phyloP scores from a whole-genome alignment of 2,113 vertebrate genomes.

The Pungitius pungitius region DNA sequence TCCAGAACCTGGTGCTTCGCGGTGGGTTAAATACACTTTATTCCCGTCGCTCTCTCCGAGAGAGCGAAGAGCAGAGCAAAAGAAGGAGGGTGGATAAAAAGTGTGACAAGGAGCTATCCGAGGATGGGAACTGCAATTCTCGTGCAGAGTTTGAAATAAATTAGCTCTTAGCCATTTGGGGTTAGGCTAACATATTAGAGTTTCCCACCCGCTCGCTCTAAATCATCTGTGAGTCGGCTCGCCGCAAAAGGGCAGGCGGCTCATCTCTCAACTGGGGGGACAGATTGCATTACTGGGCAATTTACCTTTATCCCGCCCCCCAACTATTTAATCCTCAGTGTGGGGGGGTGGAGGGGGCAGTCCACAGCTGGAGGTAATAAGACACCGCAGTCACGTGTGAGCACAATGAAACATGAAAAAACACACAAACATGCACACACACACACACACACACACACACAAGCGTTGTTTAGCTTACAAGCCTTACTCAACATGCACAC shows the following conservation, averaged over 20 bases:
- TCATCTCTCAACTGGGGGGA: constrained; percentile 74
- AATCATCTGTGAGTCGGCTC: constrained; percentile 71
- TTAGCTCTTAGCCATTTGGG: constrained; percentile 75
- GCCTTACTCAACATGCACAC: background rate
- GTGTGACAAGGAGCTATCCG: background rate
- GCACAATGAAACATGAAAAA: constrained; percentile 52
- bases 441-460: constrained; percentile 33
- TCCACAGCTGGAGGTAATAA: constrained; percentile 42
- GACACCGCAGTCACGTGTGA: constrained; percentile 42
- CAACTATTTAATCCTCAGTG: constrained; percentile 71
- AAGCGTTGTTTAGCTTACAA: constrained; percentile 3
- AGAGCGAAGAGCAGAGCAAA: constrained; percentile 15
- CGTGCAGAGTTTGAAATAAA: constrained; percentile 72
- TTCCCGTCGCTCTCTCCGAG: constrained; percentile 1
- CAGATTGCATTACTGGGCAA: constrained; percentile 80
- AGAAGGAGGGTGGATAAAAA: background rate
- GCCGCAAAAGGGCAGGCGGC: constrained; percentile 74
- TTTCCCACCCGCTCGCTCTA: constrained; percentile 77
- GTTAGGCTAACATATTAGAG: constrained; percentile 82
- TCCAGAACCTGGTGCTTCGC: constrained; percentile 26
- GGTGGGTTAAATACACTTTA: constrained; percentile 43
- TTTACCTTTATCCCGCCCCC: constrained; percentile 72
- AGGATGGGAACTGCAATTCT: constrained; percentile 69
- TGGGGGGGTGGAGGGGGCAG: constrained; percentile 36
- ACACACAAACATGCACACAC: constrained; percentile 22